phyloP scores from a whole-genome alignment of 1,140 invertebrate species.

The Galleria mellonella region DNA sequence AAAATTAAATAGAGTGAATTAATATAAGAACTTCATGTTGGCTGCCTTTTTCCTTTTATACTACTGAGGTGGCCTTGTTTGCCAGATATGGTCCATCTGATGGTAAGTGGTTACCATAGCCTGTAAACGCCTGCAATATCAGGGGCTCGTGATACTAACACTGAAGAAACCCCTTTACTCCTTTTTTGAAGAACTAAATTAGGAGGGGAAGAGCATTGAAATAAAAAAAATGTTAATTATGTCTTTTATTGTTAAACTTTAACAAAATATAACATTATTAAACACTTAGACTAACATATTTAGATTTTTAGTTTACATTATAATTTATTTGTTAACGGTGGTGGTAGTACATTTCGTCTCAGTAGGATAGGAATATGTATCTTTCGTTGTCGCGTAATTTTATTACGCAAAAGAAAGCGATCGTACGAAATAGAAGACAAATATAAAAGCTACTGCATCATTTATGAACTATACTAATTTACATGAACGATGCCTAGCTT shows the following conservation, averaged over 20 bases:
- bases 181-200: too few species aligned
- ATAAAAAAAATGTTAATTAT: slow-evolving; percentile 33
- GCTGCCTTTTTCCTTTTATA: too few species aligned
- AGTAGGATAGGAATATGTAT: slow-evolving; percentile 21
- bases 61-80: too few species aligned
- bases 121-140: too few species aligned
- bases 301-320: slow-evolving; percentile 28
- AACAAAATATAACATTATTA: slow-evolving; percentile 63
- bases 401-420: slow-evolving; percentile 53
- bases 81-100: too few species aligned
- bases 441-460: slow-evolving; percentile 33
- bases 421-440: slow-evolving; percentile 14
- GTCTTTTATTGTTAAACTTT: slow-evolving; percentile 71
- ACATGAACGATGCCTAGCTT: slow-evolving; percentile 38
- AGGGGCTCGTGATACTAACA: too few species aligned
- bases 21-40: too few species aligned
- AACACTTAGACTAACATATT: slow-evolving; percentile 52
- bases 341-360: slow-evolving; percentile 30
- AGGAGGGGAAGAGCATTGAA: too few species aligned
- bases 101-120: too few species aligned
- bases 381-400: slow-evolving; percentile 48
- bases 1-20: too few species aligned
- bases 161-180: too few species aligned
- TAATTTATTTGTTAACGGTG: slow-evolving; percentile 48
- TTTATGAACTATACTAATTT: slow-evolving; percentile 28